These are phyloP conservation scores for Unio delphinus DNA, from an alignment of 2,888 invertebrate genomes.

Conservation along the genomic window DNA sequence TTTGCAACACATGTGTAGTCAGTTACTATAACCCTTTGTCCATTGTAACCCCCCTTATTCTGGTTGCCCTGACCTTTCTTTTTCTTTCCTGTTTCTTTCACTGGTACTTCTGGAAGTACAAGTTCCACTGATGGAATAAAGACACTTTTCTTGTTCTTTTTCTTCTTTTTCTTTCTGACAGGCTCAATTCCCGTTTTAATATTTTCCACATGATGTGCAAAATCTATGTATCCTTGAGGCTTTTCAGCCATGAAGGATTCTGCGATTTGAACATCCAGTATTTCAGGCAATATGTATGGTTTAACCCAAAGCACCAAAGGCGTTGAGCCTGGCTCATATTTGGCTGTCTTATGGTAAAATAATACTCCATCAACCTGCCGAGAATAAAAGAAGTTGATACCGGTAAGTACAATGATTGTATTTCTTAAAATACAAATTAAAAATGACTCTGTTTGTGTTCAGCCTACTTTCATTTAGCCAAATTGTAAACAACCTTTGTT, in stretches of 20 bases:
- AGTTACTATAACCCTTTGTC: too few species aligned
- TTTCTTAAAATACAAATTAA: too few species aligned
- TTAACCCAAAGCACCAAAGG: conserved; percentile 94
- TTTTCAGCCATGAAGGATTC: conserved; percentile 27
- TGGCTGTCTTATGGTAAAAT: conserved; percentile 88
- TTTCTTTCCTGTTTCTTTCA: too few species aligned
- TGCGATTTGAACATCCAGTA: conserved; percentile 74
- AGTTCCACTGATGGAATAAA: conserved; percentile 24
- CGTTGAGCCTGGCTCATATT: conserved; percentile 84
- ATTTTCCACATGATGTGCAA: conserved; percentile 30
- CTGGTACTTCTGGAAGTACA: conserved; percentile 13
- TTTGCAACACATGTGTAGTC: too few species aligned
- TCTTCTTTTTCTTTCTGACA: conserved; percentile 17
- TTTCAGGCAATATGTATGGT: conserved; percentile 87
- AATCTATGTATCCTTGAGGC: conserved; percentile 35
- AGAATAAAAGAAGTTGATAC: too few species aligned
- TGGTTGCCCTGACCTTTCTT: too few species aligned
- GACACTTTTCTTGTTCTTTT: conserved; percentile 14
- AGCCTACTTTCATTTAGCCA: too few species aligned
- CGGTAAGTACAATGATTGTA: too few species aligned
- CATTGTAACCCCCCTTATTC: too few species aligned
- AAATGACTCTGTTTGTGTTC: too few species aligned
- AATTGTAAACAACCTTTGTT: too few species aligned
- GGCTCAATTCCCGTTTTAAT: conserved; percentile 5
- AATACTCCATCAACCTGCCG: conserved; percentile 84